Base-by-base conservation (phyloP, 2,113 vertebrate genomes). In the Notarius quadriscutis region DNA sequence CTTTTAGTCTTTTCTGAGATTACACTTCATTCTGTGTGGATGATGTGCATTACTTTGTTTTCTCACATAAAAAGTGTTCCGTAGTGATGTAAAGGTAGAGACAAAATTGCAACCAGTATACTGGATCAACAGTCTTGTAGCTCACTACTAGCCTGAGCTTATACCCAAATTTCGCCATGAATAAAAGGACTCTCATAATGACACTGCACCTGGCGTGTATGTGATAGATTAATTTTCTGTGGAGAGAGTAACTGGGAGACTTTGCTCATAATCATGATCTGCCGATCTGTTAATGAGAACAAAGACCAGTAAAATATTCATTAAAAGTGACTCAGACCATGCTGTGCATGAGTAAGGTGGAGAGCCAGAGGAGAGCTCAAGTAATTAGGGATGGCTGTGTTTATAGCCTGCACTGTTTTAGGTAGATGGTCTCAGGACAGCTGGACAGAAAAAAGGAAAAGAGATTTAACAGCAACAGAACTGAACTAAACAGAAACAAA, bases 231-330 rank as follows among this genome's bases (percentile, higher is more conserved):
- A 92, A 94, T 94, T 93, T 95, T 91, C 81, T 75, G 86, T 89
- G 80, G 91, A 87, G 89, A 89, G 72, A 84, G 67, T 82, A 81
- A 51, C 50, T 84, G 85, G 34, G 72, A 85, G 89, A 90, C 80
- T 65, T 51, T 87, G 82, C 89, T 92, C 92, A 89, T 93, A 92
- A 94, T 94, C 93, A 94, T 93, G 92, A 93, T 92, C 93, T 91
- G 88, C 89, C 88, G 91, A 90, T 93, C 92, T 89, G 86, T 90
- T 91, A 91, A 95, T 93, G 92, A 93, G 93, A 95, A 95, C 91
- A 95, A 94, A 94, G 93, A 87, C 72, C 90, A 91, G 89, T 95
- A 93, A 95, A 95, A 95, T 94, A 95, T 94, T 95, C 93, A 95
- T 95, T 94, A 95, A 95, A 95, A 93, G 89, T 94, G 93, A 91